Evolutionary conservation across 2,797 vertebrate genomes (phyloP).

Genomic region (Chelon auratus): DNA sequence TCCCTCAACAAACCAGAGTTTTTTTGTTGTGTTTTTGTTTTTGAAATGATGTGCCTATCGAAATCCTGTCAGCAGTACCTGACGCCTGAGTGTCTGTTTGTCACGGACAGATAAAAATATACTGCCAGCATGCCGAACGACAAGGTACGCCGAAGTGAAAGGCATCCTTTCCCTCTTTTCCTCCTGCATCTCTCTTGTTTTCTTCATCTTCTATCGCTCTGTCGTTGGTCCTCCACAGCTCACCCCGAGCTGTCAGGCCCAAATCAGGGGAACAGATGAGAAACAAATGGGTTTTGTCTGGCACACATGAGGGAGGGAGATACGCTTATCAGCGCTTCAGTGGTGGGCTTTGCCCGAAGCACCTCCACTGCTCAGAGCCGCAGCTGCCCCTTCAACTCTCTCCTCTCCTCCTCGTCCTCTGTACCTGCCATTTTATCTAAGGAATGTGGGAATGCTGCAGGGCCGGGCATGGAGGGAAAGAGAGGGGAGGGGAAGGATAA

Average conservation of each 20-base stretch:
- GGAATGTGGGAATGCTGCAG: conserved; percentile 78
- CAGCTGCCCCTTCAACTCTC: conserved; percentile 51
- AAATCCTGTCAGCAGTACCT: not conserved
- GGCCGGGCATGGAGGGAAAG: conserved; percentile 17
- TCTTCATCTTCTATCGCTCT: conserved; percentile 34
- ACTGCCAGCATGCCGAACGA: conserved; percentile 7
- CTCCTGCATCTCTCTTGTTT: not conserved
- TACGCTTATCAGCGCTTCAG: conserved; percentile 76
- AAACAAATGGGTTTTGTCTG: conserved; percentile 82
- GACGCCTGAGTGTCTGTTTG: not conserved
- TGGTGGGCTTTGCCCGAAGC: conserved; percentile 59
- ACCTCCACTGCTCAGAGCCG: conserved; percentile 49
- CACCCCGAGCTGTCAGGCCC: conserved; percentile 69
- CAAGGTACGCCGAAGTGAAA: conserved; percentile 13
- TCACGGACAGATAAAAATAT: not conserved
- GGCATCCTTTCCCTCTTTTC: not conserved
- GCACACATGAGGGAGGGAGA: conserved; percentile 78
- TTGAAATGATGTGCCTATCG: too few relatives aligned
- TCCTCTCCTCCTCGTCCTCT: conserved; percentile 34
- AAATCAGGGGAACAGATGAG: conserved; percentile 74
- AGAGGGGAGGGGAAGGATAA: conserved; percentile 37
- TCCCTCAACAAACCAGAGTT: too few relatives aligned
- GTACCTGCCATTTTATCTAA: conserved; percentile 77
- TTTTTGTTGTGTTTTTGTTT: too few relatives aligned
- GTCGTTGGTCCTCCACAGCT: conserved; percentile 45